Base-by-base conservation (phyloP, 1,140 invertebrate genomes). In the Lucilia sericata region DNA sequence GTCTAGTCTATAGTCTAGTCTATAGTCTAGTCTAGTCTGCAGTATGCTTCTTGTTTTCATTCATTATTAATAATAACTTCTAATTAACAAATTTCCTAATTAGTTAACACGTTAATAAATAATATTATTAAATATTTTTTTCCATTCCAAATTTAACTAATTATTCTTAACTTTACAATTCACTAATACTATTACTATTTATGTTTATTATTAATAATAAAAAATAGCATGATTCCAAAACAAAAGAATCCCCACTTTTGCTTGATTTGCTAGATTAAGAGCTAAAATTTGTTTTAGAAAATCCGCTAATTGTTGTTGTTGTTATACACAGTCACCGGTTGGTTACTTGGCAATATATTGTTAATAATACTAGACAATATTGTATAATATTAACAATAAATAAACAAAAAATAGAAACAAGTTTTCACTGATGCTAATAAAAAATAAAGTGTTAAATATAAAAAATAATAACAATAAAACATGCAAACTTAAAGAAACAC, bases 361-460 rank as follows among this genome's bases (percentile, higher is more conserved):
- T 80, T 80, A 80, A 80, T 80, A 80, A 49, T 10, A 70, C n/a
- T 70, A n/a, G 19, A 42, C 17, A 70, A 70, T 70, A 70, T 70
- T 70, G 25, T 25, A 55, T 17, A 55, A 55, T 55, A 55, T 42
- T 42, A 55, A 55, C 51, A 55, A 55, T 17, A 55, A 70, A 70
- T 70, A 70, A 21, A 70, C n/a, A 70, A 70, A 70, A 21, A 70
- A 55, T 55, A 80, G 76, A 80, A 80, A 80, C 76, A 13, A 21
- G 76, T 80, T 80, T 49, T 51, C 49, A 19, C n/a, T 21, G 49
- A 21, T 80, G 42, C 75, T 42, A 78, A 36, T n/a, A 78, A 49
- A 14, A 55, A 14, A 55, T 55, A 55, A 30, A 2, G 25, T 25
- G n/a, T 12, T 75, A 10, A 42, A 42, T 30, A 75, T 4, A 75